Base-by-base conservation (phyloP, 2,888 invertebrate genomes). In the Hedychridium roseum region DNA sequence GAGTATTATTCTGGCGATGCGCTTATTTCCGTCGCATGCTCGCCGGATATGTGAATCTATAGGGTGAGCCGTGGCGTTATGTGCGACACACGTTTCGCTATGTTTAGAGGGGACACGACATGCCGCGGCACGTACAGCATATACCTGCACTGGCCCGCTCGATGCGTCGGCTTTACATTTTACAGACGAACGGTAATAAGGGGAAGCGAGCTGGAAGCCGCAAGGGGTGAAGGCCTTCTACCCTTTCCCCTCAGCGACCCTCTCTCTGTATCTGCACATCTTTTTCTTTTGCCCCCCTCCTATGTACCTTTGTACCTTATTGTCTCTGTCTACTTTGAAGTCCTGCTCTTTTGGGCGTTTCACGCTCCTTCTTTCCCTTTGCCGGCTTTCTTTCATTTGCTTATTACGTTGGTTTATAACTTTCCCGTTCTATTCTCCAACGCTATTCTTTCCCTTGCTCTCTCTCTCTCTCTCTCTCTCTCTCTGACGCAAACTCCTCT, bases 381-480 rank as follows among this genome's bases (percentile, higher is more conserved):
- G 12, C 31, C n/a, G n/a, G n/a, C n/a, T n/a, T n/a, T n/a, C n/a
- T n/a, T n/a, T n/a, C n/a, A n/a, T n/a, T n/a, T n/a, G n/a, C n/a
- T n/a, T n/a, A n/a, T n/a, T n/a, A n/a, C n/a, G n/a, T n/a, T n/a
- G n/a, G n/a, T n/a, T n/a, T n/a, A n/a, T n/a, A n/a, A n/a, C n/a
- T n/a, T n/a, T n/a, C n/a, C n/a, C 6, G 9, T 37, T 11, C 16
- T 23, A 30, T 43, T 30, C 23, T 37, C 15, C 23, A 12, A 36
- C 53, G 51, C 54, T 48, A 38, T 23, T 23, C 36, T 42, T 31
- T 38, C 20, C 15, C 28, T 21, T n/a, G 16, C 3, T 17, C 43
- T 15, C 34, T 21, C 38, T 27, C 17, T 3, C 21, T 9, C 28
- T 36, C 23, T n/a, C 15, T 26, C 43, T 32, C 20, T 16, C 5